Percentiles rank a stretch among this genome's conserved stretches.
phyloP scores from a whole-genome alignment of 2,113 vertebrate species.

The Uria lomvia region DNA sequence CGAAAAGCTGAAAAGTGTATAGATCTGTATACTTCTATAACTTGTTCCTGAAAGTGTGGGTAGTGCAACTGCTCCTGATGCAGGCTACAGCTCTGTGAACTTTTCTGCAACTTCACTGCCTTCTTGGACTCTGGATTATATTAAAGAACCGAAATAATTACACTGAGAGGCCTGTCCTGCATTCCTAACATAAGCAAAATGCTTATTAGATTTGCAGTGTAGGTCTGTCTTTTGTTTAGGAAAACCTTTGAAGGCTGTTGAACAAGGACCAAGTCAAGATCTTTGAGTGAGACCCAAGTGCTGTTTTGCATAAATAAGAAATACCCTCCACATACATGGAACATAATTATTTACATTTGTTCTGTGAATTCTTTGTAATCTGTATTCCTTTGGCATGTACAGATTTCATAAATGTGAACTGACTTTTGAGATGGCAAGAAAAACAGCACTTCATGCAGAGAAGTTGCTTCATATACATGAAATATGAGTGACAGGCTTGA shows the following conservation, averaged over 20 bases:
- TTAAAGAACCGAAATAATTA: slow-evolving; percentile 49
- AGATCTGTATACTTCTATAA: neutral
- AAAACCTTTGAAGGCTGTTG: slow-evolving; percentile 23
- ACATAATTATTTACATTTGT: neutral
- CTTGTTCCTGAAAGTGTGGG: neutral
- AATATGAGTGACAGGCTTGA: neutral
- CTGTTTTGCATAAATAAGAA: neutral
- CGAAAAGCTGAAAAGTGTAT: neutral
- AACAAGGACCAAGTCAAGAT: neutral
- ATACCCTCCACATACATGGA: neutral
- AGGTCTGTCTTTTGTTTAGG: slow-evolving; percentile 53
- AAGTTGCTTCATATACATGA: neutral
- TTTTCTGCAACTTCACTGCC: neutral
- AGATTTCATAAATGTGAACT: neutral
- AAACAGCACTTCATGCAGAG: neutral
- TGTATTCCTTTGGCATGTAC: neutral
- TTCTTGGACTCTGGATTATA: slow-evolving; percentile 14
- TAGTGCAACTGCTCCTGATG: neutral
- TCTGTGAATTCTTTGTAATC: neutral
- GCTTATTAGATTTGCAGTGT: slow-evolving; percentile 24
- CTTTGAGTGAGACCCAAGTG: neutral
- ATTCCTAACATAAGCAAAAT: slow-evolving; percentile 57
- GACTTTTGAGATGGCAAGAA: neutral
- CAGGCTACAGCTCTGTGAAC: neutral
- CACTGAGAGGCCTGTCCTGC: neutral